These are phyloP conservation scores for Hippocampus abdominalis DNA, from an alignment of 2,113 vertebrate species.

Conservation along the genomic window DNA sequence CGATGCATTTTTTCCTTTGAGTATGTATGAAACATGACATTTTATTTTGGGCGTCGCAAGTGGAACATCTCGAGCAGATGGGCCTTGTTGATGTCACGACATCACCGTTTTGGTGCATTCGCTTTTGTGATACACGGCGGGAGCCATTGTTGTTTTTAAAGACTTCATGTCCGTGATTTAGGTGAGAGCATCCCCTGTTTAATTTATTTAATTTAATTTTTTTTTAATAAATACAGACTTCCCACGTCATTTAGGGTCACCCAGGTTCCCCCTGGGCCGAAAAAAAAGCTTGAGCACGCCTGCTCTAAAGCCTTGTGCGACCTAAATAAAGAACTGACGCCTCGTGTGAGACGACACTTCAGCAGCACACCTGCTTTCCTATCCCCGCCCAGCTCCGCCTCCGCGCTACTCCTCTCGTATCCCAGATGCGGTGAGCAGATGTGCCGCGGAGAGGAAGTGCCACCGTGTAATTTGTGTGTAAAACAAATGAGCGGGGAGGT, in stretches of 20 bases:
- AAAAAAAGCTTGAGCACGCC: neutral
- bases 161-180: no score
- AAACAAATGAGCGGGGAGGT: neutral
- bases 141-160: no score
- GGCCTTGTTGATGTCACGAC: no score
- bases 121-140: neutral
- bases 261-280: neutral
- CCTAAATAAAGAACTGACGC: neutral
- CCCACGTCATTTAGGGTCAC: neutral
- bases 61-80: no score
- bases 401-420: neutral
- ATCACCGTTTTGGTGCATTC: neutral
- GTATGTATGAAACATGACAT: neutral
- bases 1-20: neutral
- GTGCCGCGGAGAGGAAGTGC: neutral
- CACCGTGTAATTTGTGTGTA: neutral
- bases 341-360: neutral
- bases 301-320: neutral
- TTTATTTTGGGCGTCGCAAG: neutral
- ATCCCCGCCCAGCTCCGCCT: neutral
- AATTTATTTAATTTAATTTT: no score
- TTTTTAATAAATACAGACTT: neutral
- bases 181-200: no score
- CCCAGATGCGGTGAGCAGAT: neutral
- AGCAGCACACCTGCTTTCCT: neutral